Base-by-base conservation (phyloP, 2,888 invertebrate species). In the Homarus gammarus region DNA sequence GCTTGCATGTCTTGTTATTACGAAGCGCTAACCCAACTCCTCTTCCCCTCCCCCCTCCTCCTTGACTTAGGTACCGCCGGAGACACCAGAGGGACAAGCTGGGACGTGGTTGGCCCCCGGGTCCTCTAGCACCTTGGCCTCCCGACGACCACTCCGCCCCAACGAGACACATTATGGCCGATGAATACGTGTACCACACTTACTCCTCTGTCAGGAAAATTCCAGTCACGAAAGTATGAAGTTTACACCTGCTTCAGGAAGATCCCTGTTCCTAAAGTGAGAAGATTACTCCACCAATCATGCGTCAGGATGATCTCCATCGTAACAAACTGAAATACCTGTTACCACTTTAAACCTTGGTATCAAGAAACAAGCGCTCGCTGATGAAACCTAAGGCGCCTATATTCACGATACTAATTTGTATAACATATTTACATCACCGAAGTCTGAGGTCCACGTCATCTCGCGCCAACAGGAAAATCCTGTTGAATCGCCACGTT, bases 181-280 rank as follows among this genome's bases (percentile, higher is more conserved):
- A 91, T 78, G 90, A 91, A 44, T 91, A 88, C 77, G 44, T 91
- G 31, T 91, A 91, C 85, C 90, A 91, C 85, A 85, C 90, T 12
- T 91, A 88, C 82, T 84, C 83, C 88, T 77, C 88, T 70, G 77
- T 88, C 88, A 88, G 83, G 56, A 88, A 88, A 49, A 64, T 88
- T 33, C 88, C 88, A 31, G 88, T 88, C 51, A 88, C 88, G 22
- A 75, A 88, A 51, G 88, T 88, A 73, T 88, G 78, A 83, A 49
- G 70, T 49, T 49, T 49, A 49, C 56, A 22, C 18, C 22, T 56
- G 12, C 56, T 27, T 64, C 27, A 27, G 27, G 61, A 27, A 64
- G 56, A 22, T 18, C 56, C 18, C 22, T 56, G 12, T 18, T 56
- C 12, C 22, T 56, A 18, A 22, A 22, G 56, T 22, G 18, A 18